Base-by-base conservation (phyloP, 2,888 invertebrate species). In the Cremastobaeus sp. region DNA sequence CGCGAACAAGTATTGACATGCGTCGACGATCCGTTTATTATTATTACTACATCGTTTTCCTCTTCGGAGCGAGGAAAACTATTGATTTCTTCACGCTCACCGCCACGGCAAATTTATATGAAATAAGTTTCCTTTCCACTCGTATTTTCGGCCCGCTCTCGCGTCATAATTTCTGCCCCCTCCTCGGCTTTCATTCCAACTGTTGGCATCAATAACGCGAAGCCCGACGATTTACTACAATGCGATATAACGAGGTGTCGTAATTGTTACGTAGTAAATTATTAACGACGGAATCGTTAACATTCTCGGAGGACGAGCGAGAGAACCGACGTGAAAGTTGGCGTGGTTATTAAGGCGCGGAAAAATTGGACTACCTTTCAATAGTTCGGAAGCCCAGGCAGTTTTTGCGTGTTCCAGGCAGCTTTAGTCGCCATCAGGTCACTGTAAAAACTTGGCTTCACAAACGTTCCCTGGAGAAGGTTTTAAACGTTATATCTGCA, bases 11-110 rank as follows among this genome's bases (percentile, higher is more conserved):
- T 66, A 66, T 66, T 57, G 57, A 41, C 54, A 39, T 66, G 18
- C 57, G 57, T 41, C 66, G 57, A 18, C 28, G 47, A 32, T 39
- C 48, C 55, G 48, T 66, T 57, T 66, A 55, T 66, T n/a, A n/a
- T n/a, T n/a, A n/a, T 55, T 50, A 50, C 50, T 57, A 50, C 57
- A 62, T 50, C 60, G 48, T 66, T 66, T 57, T 66, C 66, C 57
- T 66, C 50, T 57, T 25, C 57, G 48, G 18, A 39, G 52, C 43
- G 47, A 20, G 35, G 32, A 47, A 55, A 55, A n/a, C n/a, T 65
- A 65, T 65, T 55, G 65, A 65, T 65, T 65, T 54, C 54, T 14
- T 25, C 25, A 8, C 43, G 17, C 30, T 37, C 34, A 52, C 34
- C 48, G 62, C 11, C 25, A 12, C 50, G 39, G 28, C 41, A 14